These are phyloP conservation scores for Hirtodrosophila alboralis DNA, from an alignment of 2,888 invertebrate species.

Conservation along the genomic window DNA sequence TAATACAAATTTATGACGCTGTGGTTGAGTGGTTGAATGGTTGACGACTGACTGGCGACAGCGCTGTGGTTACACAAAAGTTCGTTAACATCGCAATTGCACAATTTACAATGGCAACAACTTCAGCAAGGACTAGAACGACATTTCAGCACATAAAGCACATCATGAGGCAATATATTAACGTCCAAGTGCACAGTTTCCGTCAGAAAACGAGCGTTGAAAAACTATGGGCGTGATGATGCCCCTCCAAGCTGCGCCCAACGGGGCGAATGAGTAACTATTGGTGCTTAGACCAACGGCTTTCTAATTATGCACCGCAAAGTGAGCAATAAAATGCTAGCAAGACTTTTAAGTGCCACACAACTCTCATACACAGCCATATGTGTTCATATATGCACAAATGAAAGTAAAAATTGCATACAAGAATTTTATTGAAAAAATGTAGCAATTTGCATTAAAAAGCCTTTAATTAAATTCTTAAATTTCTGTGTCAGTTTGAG, in stretches of 20 bases:
- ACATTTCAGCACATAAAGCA: conserved; percentile 54
- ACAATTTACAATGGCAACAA: conserved; percentile 47
- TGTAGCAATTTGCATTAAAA: too few relatives aligned
- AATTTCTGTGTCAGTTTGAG: too few relatives aligned
- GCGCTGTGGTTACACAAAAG: conserved; percentile 10
- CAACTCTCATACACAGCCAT: conserved; percentile 1
- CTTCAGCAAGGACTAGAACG: conserved; percentile 23
- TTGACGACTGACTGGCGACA: conserved; percentile 9
- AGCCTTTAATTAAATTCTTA: too few relatives aligned
- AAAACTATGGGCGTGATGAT: conserved; percentile 12
- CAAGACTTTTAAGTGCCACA: conserved; percentile 12
- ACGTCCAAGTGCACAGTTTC: conserved; percentile 64
- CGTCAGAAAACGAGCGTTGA: conserved; percentile 46
- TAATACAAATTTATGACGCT: conserved; percentile 57
- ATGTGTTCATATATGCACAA: too few relatives aligned
- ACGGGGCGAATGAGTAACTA: conserved; percentile 4
- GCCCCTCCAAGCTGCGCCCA: conserved; percentile 41
- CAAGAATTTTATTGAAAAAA: too few relatives aligned
- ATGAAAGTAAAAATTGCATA: too few relatives aligned
- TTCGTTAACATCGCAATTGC: conserved; percentile 51
- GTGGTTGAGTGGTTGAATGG: conserved; percentile 36
- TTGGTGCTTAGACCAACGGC: conserved; percentile 15
- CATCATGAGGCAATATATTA: conserved; percentile 66
- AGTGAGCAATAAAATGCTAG: conserved; percentile 15
- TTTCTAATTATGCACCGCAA: conserved; percentile 30